Conservation (phyloP, 2,888 invertebrate genomes). For the Dorcus parallelipipedus region DNA sequence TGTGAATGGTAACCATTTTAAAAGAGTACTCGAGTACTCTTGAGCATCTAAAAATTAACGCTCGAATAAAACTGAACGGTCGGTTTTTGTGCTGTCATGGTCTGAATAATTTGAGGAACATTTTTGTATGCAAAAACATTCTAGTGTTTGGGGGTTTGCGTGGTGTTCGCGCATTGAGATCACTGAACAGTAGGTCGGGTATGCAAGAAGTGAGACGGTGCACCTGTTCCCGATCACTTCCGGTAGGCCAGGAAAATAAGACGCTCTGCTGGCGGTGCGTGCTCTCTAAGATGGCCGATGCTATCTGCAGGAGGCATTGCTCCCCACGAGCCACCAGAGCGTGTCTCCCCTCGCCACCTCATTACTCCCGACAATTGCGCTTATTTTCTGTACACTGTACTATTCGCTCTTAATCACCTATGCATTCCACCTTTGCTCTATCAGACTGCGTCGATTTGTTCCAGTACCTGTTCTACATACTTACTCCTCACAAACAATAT, state of each 20-base stretch:
- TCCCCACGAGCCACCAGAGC: constrained; percentile 43
- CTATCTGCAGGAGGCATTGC: constrained; percentile 39
- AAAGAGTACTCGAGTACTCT: no score
- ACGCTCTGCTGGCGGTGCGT: constrained; percentile 25
- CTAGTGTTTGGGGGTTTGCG: not conserved
- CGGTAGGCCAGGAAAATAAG: constrained; percentile 20
- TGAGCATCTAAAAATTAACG: no score
- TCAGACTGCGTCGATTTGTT: no score
- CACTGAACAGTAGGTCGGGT: constrained; percentile 9
- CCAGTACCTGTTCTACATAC: no score
- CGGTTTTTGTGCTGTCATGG: no score
- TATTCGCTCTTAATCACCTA: constrained; percentile 1
- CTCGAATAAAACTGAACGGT: no score
- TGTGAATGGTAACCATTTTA: no score
- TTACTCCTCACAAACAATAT: no score
- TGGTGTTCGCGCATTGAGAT: constrained; percentile 7
- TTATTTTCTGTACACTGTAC: constrained; percentile 24
- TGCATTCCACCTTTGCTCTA: not conserved
- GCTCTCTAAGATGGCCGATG: constrained; percentile 19
- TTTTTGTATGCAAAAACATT: not conserved
- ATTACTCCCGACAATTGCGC: constrained; percentile 45
- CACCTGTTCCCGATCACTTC: constrained; percentile 17
- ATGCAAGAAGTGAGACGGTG: not conserved
- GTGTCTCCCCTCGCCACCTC: constrained; percentile 45
- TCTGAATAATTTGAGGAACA: not conserved